A percentile compares a stretch with the other conserved stretches of the same genome.
phyloP scores from a whole-genome alignment of 2,797 vertebrate genomes.

The Pogoniulus pusillus region DNA sequence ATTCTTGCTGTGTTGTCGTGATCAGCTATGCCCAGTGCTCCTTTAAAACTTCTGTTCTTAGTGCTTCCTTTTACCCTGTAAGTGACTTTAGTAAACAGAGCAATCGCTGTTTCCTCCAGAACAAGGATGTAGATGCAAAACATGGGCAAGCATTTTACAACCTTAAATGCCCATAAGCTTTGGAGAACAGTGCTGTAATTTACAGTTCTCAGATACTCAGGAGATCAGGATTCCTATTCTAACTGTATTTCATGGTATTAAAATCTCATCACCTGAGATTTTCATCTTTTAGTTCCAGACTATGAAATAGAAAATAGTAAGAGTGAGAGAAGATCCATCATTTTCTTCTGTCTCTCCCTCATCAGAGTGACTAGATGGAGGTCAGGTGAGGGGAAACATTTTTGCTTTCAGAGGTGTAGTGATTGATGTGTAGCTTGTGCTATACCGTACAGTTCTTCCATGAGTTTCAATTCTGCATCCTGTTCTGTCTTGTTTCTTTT shows the following conservation, averaged over 20 bases:
- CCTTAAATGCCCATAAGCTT: not conserved
- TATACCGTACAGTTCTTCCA: not conserved
- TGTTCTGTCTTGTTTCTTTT: not conserved
- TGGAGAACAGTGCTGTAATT: not conserved
- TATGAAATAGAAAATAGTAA: not conserved
- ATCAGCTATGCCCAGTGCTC: not conserved
- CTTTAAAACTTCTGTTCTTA: not conserved
- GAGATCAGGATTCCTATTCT: not conserved
- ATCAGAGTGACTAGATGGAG: not conserved
- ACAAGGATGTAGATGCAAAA: not conserved
- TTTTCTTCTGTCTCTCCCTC: not conserved
- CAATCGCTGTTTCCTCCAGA: not conserved
- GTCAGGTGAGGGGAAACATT: not conserved
- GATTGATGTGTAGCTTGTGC: not conserved
- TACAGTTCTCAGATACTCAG: not conserved
- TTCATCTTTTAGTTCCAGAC: not conserved
- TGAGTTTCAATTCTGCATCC: not conserved
- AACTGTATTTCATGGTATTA: conserved; percentile 5
- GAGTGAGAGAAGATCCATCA: not conserved
- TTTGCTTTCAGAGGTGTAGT: not conserved
- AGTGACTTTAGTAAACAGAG: not conserved
- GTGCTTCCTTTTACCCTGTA: not conserved
- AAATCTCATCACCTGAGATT: not conserved
- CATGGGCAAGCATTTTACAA: not conserved
- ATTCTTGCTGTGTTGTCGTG: not conserved